Percentiles rank a stretch among this genome's conserved stretches.
These are phyloP conservation scores for Pygmarrhopalites habei DNA, from an alignment of 1,140 invertebrate genomes.

Conservation along the genomic window DNA sequence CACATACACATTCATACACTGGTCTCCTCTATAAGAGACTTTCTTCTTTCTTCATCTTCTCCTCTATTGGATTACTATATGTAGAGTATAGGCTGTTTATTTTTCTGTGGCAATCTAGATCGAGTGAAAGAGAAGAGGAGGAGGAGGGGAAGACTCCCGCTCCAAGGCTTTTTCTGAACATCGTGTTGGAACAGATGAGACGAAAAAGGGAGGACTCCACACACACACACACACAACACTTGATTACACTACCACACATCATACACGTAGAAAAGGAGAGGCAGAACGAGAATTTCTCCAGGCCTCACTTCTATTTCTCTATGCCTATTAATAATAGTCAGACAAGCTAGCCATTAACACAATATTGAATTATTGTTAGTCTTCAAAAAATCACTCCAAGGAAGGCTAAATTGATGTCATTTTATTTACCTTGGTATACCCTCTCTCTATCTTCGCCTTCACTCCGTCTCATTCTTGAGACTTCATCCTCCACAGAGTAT, in stretches of 20 bases:
- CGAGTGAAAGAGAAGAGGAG: neutral
- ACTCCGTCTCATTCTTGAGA: too few species aligned
- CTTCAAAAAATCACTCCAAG: conserved; percentile 5
- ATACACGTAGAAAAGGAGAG: too few species aligned
- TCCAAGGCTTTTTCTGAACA: neutral
- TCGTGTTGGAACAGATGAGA: neutral
- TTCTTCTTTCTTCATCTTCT: too few species aligned
- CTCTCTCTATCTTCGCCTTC: too few species aligned
- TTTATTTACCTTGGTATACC: too few species aligned
- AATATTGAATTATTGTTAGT: conserved; percentile 1
- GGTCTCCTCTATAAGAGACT: too few species aligned
- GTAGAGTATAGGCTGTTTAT: neutral
- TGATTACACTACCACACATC: too few species aligned
- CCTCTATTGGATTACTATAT: too few species aligned
- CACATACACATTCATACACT: too few species aligned
- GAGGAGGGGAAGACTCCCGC: neutral
- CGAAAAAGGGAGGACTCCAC: too few species aligned
- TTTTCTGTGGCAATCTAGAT: conserved; percentile 3
- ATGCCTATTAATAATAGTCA: neutral
- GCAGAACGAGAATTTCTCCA: neutral
- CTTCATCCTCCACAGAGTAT: too few species aligned
- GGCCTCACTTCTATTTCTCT: neutral
- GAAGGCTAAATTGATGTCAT: neutral
- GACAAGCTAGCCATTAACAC: conserved; percentile 4
- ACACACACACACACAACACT: too few species aligned